phyloP scores from a whole-genome alignment of 2,113 vertebrate genomes.

The Trinectes maculatus region DNA sequence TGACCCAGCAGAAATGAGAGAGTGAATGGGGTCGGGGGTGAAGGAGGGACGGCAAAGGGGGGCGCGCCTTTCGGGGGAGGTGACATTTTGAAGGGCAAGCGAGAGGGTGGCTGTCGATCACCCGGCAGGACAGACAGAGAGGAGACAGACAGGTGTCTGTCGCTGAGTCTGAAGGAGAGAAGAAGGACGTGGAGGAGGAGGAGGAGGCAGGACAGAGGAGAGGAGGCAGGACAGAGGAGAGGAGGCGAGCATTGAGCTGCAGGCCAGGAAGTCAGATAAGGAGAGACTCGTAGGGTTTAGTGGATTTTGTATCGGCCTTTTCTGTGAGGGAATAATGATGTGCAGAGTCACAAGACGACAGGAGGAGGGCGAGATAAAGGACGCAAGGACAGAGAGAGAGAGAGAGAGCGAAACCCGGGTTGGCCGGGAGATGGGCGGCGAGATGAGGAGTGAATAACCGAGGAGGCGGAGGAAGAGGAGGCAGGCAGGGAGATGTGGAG shows the following conservation, averaged over 20 bases:
- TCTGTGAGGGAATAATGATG: constrained; percentile 55
- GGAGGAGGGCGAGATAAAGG: constrained; percentile 58
- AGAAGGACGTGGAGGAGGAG: background rate
- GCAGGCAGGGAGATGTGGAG: constrained; percentile 30
- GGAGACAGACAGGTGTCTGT: constrained; percentile 47
- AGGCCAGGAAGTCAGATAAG: constrained; percentile 73
- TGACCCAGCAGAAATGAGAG: constrained; percentile 64
- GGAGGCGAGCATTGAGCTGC: constrained; percentile 65
- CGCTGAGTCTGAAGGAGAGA: constrained; percentile 44
- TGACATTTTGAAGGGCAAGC: constrained; percentile 59
- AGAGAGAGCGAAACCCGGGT: constrained; percentile 24
- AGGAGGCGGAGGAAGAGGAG: constrained; percentile 15
- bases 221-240: constrained; percentile 37
- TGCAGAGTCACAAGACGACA: constrained; percentile 40
- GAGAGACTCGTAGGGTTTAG: constrained; percentile 66
- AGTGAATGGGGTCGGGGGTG: constrained; percentile 13
- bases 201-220: constrained; percentile 36
- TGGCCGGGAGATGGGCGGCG: constrained; percentile 28
- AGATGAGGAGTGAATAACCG: constrained; percentile 47
- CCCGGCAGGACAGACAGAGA: constrained; percentile 18
- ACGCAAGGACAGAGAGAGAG: constrained; percentile 39
- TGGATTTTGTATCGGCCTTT: constrained; percentile 69
- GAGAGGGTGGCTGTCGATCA: constrained; percentile 48
- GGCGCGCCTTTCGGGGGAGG: constrained; percentile 5
- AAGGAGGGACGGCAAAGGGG: constrained; percentile 20